Percentiles rank a stretch among this genome's conserved stretches.
These are phyloP conservation scores for Strigops habroptila DNA, from an alignment of 2,113 vertebrate species.

Conservation along the genomic window DNA sequence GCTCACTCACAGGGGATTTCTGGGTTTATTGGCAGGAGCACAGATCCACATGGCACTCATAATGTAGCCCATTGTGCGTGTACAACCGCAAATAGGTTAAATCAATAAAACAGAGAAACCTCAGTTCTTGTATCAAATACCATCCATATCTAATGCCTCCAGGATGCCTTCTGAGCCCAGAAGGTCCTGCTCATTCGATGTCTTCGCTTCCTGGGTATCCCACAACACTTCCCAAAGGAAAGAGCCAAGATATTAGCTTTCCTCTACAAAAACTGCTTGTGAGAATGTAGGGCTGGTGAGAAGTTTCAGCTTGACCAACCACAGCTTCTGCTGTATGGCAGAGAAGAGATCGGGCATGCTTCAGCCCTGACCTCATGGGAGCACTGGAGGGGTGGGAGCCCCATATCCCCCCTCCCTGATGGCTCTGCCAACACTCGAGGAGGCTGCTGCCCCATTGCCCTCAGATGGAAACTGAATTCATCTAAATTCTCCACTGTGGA, in stretches of 20 bases:
- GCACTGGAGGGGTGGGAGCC: neutral
- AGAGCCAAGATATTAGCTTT: slow-evolving; percentile 34
- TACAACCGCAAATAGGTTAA: neutral
- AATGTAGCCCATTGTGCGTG: slow-evolving; percentile 39
- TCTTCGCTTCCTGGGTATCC: neutral
- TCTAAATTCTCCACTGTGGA: neutral
- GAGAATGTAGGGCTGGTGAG: neutral
- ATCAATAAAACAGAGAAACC: neutral
- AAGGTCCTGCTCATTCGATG: slow-evolving; percentile 42
- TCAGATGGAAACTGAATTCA: neutral
- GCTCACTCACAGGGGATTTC: neutral
- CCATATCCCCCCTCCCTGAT: accelerated
- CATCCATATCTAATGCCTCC: slow-evolving; percentile 64
- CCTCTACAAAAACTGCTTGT: neutral
- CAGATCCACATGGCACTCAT: slow-evolving; percentile 1
- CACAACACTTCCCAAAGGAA: slow-evolving; percentile 27
- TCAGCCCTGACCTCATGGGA: neutral
- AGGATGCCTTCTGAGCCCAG: slow-evolving; percentile 57
- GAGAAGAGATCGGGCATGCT: neutral
- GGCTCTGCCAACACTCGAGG: neutral
- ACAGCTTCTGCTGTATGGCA: neutral
- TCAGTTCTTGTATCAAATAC: slow-evolving; percentile 56
- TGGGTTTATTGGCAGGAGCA: slow-evolving; percentile 11
- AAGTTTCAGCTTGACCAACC: neutral
- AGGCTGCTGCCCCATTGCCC: accelerated